Evolutionary conservation across 2,113 vertebrate genomes (phyloP), one percentile per base, ranked within the genome.

Genomic region (Callopanchax toddi): DNA sequence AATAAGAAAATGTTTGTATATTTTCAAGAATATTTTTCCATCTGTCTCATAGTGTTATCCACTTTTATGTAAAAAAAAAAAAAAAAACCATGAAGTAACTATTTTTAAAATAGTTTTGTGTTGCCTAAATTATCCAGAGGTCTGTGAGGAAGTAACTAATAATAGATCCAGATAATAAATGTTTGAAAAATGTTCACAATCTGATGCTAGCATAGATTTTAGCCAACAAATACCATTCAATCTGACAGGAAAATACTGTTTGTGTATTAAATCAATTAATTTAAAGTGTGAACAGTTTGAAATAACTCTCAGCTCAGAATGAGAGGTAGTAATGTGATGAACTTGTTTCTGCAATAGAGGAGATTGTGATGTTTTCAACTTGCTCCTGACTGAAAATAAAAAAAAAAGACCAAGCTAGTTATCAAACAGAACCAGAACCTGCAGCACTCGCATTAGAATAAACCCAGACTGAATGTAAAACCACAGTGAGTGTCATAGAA

Each of bases 401-500:
- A 61, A 32, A 61, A 36, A 36, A 61, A 32, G 59, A 21, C 17
- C 34, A 40, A 57, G 25, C 16, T 42, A 15, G 8, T 3, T 22
- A 29, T 71, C 32, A 11, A 45, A 62, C 61, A 81, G 52, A 79
- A 69, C 52, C 75, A 72, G 60, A 68, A 72, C 68, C 69, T 66
- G 59, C 66, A 82, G 62, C 25, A 59, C n/a, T 20, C 32, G 64
- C 44, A 9, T 55, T 51, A 4, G 11, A 76, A n/a, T 18, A 8
- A 26, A 2, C 13, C 12, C 22, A 48, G 36, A 37, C 11, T 11
- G n/a, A n/a, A n/a, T n/a, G n/a, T n/a, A n/a, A n/a, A 37, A 4
- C 29, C 8, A 32, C 29, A 32, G 29, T 4, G 29, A 32, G 29
- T 32, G 29, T 32, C 8, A 5, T 8, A 32, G 8, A 5, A 11